Conservation (phyloP, 2,797 vertebrate genomes). For the Threskiornis aethiopicus region DNA sequence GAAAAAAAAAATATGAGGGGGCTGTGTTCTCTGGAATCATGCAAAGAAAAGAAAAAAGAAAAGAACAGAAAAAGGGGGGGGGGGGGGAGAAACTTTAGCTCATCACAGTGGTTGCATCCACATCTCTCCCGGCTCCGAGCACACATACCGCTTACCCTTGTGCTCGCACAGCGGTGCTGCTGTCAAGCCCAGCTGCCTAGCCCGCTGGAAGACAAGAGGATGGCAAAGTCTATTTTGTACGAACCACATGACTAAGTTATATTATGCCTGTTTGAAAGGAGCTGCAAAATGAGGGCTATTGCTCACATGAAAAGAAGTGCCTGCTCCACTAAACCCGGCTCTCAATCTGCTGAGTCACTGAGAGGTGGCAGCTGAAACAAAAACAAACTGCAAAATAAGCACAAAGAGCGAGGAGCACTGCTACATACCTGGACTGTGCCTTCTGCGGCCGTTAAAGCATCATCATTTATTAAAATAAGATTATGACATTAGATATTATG, state of each 20-base stretch:
- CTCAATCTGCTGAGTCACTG: conserved; percentile 27
- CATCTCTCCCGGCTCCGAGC: background rate
- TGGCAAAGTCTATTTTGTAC: background rate
- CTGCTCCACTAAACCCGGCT: background rate
- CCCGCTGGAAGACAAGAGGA: background rate
- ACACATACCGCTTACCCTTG: background rate
- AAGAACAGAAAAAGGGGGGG: too few relatives aligned
- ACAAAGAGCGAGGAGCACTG: background rate
- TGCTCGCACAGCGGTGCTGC: background rate
- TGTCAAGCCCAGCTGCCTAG: background rate
- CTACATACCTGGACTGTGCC: background rate
- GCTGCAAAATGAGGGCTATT: background rate
- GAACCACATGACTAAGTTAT: background rate
- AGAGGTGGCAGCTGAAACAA: conserved; percentile 45
- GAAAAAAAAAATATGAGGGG: background rate
- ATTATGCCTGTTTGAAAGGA: background rate
- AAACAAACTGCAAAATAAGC: conserved; percentile 21
- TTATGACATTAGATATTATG: background rate
- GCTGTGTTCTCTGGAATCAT: background rate
- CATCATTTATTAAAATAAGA: background rate
- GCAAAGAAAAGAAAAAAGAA: background rate
- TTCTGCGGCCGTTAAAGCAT: background rate
- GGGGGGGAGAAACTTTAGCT: background rate
- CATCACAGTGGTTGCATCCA: background rate
- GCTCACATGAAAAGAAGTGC: conserved; percentile 9